phyloP scores from a whole-genome alignment of 2,797 vertebrate genomes.

The Myotis daubentonii region DNA sequence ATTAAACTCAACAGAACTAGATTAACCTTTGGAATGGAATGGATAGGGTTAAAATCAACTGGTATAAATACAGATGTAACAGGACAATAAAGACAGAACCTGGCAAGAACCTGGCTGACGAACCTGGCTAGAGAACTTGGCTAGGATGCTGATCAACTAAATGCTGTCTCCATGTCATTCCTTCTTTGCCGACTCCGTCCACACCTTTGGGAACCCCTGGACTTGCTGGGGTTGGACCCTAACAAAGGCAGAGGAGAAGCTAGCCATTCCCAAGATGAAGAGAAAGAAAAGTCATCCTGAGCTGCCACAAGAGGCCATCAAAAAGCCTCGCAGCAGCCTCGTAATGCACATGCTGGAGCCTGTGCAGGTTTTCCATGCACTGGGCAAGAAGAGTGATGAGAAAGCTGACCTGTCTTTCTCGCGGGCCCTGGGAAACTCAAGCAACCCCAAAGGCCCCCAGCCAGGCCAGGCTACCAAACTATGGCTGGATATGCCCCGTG shows the following conservation, averaged over 20 bases:
- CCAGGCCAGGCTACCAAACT: background rate
- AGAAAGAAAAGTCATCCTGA: background rate
- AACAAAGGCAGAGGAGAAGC: slow-evolving; percentile 40
- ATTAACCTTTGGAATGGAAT: too few species aligned
- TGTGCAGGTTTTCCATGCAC: slow-evolving; percentile 62
- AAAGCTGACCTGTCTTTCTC: background rate
- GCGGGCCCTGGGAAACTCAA: background rate
- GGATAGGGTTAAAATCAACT: too few species aligned
- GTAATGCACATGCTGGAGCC: slow-evolving; percentile 61
- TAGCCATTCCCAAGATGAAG: background rate
- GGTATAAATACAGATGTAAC: too few species aligned
- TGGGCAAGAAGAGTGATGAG: slow-evolving; percentile 55
- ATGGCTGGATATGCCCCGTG: background rate
- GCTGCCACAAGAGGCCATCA: background rate
- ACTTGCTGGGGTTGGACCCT: too few species aligned
- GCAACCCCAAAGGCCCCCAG: background rate
- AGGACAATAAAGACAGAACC: too few species aligned
- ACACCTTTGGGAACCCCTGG: too few species aligned
- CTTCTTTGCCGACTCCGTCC: too few species aligned
- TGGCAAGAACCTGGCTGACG: too few species aligned
- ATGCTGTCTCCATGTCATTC: too few species aligned
- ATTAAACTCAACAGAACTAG: too few species aligned
- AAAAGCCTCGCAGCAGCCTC: slow-evolving; percentile 50
- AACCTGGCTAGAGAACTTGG: too few species aligned
- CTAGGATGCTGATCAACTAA: too few species aligned